These are phyloP conservation scores for Hypocryptadius cinnamomeus DNA, from an alignment of 2,113 vertebrate genomes.

Conservation along the genomic window DNA sequence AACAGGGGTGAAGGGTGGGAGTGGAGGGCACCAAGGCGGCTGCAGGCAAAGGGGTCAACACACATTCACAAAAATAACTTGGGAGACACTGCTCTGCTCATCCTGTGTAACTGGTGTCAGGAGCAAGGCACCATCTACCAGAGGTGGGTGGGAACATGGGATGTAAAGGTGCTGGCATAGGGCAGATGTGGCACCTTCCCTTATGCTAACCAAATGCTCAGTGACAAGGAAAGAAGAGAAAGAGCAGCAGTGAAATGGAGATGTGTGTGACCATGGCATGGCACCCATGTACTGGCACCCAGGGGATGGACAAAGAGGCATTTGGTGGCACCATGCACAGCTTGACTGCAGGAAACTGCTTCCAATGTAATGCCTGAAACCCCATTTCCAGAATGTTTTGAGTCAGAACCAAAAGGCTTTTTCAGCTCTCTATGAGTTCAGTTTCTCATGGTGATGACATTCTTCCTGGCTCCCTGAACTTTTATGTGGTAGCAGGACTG, in stretches of 20 bases:
- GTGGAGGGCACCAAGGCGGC: background rate
- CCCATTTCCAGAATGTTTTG: background rate
- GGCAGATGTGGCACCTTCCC: background rate
- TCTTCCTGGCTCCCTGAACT: background rate
- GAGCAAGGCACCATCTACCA: background rate
- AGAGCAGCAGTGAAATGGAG: background rate
- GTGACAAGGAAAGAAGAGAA: background rate
- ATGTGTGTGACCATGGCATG: accelerated
- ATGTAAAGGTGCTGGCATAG: accelerated
- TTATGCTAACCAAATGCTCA: background rate
- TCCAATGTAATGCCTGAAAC: background rate
- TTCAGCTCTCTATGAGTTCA: background rate
- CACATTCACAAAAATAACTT: background rate
- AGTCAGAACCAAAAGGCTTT: background rate
- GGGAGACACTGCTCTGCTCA: background rate
- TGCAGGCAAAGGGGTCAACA: background rate
- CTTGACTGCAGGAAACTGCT: background rate
- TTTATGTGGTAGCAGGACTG: background rate
- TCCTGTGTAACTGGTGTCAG: background rate
- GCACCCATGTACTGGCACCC: accelerated
- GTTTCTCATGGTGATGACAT: background rate
- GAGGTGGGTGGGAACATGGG: no score
- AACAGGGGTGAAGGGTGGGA: background rate
- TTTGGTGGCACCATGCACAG: background rate
- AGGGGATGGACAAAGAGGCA: background rate